Conservation (phyloP, 2,888 invertebrate genomes). For the Cristatella mucedo region DNA sequence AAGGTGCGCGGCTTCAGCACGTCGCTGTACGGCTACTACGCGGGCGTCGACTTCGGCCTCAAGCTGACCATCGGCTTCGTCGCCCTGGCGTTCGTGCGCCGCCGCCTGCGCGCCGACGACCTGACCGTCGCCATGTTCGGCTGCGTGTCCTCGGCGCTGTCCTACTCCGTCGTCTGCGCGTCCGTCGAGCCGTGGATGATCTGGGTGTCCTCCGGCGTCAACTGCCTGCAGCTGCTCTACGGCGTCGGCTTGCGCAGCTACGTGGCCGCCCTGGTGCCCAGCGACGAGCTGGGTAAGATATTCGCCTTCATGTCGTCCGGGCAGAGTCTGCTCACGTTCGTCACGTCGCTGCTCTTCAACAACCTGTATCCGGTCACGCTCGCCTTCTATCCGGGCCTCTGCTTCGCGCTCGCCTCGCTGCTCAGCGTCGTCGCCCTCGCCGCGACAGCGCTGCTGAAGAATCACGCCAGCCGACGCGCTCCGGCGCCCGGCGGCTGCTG, state of each 20-base stretch:
- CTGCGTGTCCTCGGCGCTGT: neutral
- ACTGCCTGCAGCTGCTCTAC: neutral
- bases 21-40: conserved; percentile 1
- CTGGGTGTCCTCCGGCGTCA: neutral
- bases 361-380: conserved; percentile 1
- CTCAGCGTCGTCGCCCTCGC: neutral
- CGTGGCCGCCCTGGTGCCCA: neutral
- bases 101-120: too few relatives aligned
- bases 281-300: neutral
- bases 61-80: conserved; percentile 1
- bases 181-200: neutral
- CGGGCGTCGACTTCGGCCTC: neutral
- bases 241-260: neutral
- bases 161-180: neutral
- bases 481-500: too few relatives aligned
- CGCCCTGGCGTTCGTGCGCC: neutral
- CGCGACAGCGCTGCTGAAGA: too few relatives aligned
- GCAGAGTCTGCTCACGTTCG: neutral
- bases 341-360: neutral
- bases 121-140: neutral
- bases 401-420: neutral
- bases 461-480: too few relatives aligned
- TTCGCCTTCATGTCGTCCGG: neutral
- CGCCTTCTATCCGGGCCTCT: conserved; percentile 1
- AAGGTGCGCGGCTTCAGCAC: neutral